These are phyloP conservation scores for Enteromius fasciolatus DNA, from an alignment of 2,797 vertebrate species.

Conservation along the genomic window DNA sequence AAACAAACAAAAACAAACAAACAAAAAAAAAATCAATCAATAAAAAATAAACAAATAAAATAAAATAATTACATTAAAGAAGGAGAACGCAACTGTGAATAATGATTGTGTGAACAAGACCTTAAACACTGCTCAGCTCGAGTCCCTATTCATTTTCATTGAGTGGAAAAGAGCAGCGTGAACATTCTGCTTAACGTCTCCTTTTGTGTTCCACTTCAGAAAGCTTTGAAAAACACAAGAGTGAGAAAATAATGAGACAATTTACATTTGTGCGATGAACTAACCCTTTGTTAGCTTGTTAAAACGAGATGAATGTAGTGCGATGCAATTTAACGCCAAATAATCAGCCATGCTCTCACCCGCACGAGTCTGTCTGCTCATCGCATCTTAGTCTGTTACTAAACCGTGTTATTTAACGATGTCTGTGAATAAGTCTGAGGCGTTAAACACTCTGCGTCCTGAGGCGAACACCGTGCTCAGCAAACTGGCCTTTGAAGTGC, in stretches of 20 bases:
- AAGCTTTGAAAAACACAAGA: neutral
- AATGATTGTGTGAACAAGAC: neutral
- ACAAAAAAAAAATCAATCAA: neutral
- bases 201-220: neutral
- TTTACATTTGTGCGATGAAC: neutral
- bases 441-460: conserved; percentile 48
- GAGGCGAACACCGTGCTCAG: conserved; percentile 33
- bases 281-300: conserved; percentile 52
- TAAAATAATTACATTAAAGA: neutral
- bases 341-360: conserved; percentile 22
- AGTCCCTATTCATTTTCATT: neutral
- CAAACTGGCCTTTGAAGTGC: conserved; percentile 47
- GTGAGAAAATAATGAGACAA: neutral
- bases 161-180: neutral
- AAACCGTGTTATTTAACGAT: conserved; percentile 41
- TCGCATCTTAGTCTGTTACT: neutral
- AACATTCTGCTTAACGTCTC: neutral
- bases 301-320: conserved; percentile 52
- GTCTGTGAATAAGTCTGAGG: conserved; percentile 43
- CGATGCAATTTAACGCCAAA: neutral
- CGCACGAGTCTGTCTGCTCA: neutral
- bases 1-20: too few species aligned
- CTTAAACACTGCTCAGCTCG: neutral
- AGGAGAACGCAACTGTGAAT: neutral
- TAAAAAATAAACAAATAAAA: neutral